Evolutionary conservation across 2,797 vertebrate species (phyloP).

Genomic region (Macropodus opercularis): DNA sequence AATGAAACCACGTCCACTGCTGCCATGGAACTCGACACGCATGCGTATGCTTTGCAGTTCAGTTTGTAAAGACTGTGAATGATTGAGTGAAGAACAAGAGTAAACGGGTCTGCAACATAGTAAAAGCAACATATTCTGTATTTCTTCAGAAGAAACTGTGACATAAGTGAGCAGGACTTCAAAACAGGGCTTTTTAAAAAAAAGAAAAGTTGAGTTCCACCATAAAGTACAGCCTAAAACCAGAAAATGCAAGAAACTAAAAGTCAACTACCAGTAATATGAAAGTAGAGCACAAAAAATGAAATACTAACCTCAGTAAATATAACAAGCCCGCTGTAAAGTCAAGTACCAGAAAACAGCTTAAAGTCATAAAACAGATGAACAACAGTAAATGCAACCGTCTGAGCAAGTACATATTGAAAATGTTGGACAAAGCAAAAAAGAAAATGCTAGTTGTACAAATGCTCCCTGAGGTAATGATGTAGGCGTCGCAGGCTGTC

Average conservation of each 20-base stretch:
- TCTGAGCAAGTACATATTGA: background rate
- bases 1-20: slow-evolving; percentile 12
- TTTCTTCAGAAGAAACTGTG: background rate
- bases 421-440: slow-evolving; percentile 2
- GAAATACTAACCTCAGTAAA: no score
- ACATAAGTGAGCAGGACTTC: background rate
- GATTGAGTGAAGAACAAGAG: background rate
- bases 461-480: slow-evolving; percentile 14
- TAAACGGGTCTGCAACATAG: slow-evolving; percentile 1
- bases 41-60: no score
- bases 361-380: background rate
- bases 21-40: slow-evolving; percentile 3
- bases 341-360: background rate
- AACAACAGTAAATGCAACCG: slow-evolving; percentile 3
- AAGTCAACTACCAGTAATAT: no score
- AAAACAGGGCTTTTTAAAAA: no score
- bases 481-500: background rate
- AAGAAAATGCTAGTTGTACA: background rate
- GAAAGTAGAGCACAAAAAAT: background rate
- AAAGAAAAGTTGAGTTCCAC: no score
- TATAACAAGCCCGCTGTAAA: no score
- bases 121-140: background rate
- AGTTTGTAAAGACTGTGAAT: background rate
- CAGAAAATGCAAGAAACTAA: no score
- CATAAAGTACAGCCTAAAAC: background rate